Percentiles rank a stretch among this genome's conserved stretches.
Conservation (phyloP, 2,113 vertebrate species). For the Misgurnus mizolepis region DNA sequence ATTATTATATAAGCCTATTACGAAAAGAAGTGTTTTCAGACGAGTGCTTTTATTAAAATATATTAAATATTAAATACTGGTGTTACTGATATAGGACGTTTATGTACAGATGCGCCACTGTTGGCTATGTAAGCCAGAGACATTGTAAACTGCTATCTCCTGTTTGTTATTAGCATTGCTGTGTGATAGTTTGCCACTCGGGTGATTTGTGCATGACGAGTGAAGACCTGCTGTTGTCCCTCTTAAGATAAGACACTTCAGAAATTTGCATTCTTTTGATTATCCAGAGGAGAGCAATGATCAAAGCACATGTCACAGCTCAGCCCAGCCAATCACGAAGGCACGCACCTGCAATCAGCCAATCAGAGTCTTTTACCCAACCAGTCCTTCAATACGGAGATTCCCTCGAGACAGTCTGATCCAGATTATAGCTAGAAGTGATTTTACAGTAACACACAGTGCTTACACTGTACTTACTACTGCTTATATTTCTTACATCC, state of each 20-base stretch:
- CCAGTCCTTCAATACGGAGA: too few relatives aligned
- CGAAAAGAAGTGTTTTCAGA: too few relatives aligned
- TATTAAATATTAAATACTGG: too few relatives aligned
- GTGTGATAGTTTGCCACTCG: background rate
- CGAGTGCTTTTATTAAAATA: too few relatives aligned
- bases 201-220: background rate
- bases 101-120: too few relatives aligned
- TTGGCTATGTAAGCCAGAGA: background rate
- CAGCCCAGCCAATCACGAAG: slow-evolving; percentile 2
- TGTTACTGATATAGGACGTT: too few relatives aligned
- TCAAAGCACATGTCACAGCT: background rate
- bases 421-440: background rate
- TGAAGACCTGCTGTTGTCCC: background rate
- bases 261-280: slow-evolving; percentile 22
- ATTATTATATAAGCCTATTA: too few relatives aligned
- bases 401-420: background rate
- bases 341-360: background rate
- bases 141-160: background rate
- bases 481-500: too few relatives aligned
- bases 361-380: background rate
- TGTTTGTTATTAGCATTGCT: background rate
- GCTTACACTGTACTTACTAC: background rate
- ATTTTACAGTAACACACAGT: background rate
- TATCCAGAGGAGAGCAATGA: slow-evolving; percentile 8
- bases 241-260: slow-evolving; percentile 16